Evolutionary conservation across 2,888 invertebrate species (phyloP), one percentile per base, ranked within the genome.

Genomic region (Limulus polyphemus): DNA sequence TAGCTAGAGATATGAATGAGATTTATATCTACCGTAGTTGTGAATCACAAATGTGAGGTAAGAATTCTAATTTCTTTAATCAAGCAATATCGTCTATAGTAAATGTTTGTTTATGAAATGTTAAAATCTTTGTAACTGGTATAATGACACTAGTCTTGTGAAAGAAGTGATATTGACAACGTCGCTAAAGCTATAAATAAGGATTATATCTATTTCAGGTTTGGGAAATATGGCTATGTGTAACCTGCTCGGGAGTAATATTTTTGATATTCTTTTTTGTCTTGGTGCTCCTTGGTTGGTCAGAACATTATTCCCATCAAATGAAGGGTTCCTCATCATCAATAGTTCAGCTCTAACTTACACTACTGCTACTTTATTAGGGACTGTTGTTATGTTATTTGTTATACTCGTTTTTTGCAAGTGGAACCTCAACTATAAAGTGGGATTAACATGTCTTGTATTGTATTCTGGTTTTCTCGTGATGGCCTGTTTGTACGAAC

Each of bases 391-490:
- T 62, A 91, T 95, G 78, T 81, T 97, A 68, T 83, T 97, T 57
- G 80, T 88, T 4, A 89, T 90, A 12, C 92, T 91, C 1, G 93
- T 94, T 78, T 80, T 89, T 69, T 94, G 95, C 77, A 90, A 92
- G 63, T 97, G 95, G 95, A 91, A 91, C 74, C 80, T 97, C 73
- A 92, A 93, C 78, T 85, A 88, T 75, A 87, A 86, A 74, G 89
- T 87, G 75, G 95, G 95, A 12, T 71, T 88, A 7, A 84, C 92
- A 17, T 82, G 97, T 69, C 88, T 97, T 87, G 77, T 91, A 57
- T 92, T 94, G 87, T 97, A 97, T 78, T 77, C 93, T 49, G 81
- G 90, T 67, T 95, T 95, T 79, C 93, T 94, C 71, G 83, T 87
- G 49, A 83, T 95, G 72, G 93, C 95, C 69, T 87, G 90, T 69